Base-by-base conservation (phyloP, 2,888 invertebrate species). In the Hyles lineata region DNA sequence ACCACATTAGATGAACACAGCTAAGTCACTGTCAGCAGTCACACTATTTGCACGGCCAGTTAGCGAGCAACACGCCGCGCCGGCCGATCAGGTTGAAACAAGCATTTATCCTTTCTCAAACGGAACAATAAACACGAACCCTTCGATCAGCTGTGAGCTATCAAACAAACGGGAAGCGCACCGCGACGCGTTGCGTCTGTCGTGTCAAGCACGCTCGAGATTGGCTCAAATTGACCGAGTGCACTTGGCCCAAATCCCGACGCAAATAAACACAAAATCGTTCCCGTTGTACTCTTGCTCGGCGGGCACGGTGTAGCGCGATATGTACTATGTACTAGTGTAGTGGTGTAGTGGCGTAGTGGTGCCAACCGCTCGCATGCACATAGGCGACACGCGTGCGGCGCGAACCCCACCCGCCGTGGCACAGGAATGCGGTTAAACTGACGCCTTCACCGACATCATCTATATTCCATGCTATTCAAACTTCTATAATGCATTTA, bases 181-280 rank as follows among this genome's bases (percentile, higher is more conserved):
- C 15, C 23, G 67, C 43, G 50, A 67, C 43, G 23, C 50, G 67
- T 67, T 67, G 67, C 50, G 67, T 67, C 43, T 43, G 67, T 19
- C 25, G 32, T 67, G 67, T 67, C 67, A 67, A 67, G 67, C 67
- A 67, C 70, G 70, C 35, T 63, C 84, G 85, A 85, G 85, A 87
- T 86, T 82, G 82, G 83, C 83, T 86, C 85, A 84, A 88, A 89
- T 87, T 87, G 87, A 87, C 91, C 91, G 86, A 90, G 83, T 91
- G 90, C 91, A 91, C 91, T 92, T 91, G 91, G 91, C 91, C 91
- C 87, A 87, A 90, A 91, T 90, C 90, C 87, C 84, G 86, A 86
- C 84, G 83, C 87, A 90, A 89, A 91, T 90, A 90, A 89, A 91
- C 90, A 88, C 85, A 85, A 88, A 87, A 86, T 87, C 82, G 83